phyloP scores from a whole-genome alignment of 2,888 invertebrate genomes.

The Patella depressa region DNA sequence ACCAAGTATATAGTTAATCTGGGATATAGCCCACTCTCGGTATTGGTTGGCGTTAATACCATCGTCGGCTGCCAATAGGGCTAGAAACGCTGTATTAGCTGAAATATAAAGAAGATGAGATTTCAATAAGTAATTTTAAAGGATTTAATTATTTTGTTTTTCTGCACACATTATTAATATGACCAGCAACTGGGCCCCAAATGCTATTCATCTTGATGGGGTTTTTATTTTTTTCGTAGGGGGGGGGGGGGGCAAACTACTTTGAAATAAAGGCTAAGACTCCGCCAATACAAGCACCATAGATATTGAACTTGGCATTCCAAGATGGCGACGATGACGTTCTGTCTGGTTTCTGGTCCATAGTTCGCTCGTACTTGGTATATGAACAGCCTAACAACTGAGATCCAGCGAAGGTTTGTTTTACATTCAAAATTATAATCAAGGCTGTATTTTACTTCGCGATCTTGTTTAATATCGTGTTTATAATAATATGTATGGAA shows the following conservation, averaged over 20 bases:
- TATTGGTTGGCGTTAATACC: slow-evolving; percentile 46
- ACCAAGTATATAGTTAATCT: slow-evolving; percentile 56
- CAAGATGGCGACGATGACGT: too few species aligned
- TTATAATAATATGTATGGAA: too few species aligned
- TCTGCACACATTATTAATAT: not conserved
- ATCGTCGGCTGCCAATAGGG: slow-evolving; percentile 54
- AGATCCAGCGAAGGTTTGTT: too few species aligned
- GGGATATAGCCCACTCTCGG: slow-evolving; percentile 52
- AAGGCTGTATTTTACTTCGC: too few species aligned
- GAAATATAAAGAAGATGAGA: not conserved
- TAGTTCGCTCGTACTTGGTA: too few species aligned
- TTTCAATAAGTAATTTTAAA: not conserved
- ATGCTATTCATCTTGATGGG: not conserved
- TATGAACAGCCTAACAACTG: too few species aligned
- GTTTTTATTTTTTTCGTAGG: not conserved
- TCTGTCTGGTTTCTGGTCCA: too few species aligned
- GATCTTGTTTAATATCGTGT: too few species aligned
- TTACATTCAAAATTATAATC: too few species aligned
- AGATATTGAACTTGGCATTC: too few species aligned
- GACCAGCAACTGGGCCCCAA: not conserved
- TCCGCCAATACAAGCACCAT: too few species aligned
- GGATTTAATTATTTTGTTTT: not conserved
- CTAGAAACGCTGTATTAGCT: slow-evolving; percentile 60
- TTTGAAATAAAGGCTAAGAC: too few species aligned
- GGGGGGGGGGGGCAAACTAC: not conserved